phyloP scores from a whole-genome alignment of 2,888 invertebrate genomes.

The Pollenia griseotomentosa region DNA sequence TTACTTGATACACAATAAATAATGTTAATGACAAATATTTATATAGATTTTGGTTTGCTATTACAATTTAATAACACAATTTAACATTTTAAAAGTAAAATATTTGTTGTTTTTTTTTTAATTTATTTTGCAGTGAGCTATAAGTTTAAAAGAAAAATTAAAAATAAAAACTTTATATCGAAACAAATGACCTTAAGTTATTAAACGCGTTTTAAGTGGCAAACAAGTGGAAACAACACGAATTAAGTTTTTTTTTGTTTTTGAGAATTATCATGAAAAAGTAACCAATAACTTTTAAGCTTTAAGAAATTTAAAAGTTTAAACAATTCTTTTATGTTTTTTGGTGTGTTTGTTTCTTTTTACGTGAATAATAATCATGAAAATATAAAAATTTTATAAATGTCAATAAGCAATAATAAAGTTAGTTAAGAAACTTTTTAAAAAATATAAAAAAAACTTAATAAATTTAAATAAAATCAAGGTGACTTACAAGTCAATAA shows the following conservation, averaged over 20 bases:
- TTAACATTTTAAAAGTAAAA: background rate
- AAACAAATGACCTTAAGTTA: constrained; percentile 64
- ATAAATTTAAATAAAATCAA: constrained; percentile 12
- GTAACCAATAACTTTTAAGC: constrained; percentile 8
- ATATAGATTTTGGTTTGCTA: constrained; percentile 3
- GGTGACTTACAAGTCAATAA: constrained; percentile 47
- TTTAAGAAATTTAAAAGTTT: background rate
- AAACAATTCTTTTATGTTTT: too few species aligned
- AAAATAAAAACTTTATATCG: constrained; percentile 31
- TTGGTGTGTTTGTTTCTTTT: too few species aligned
- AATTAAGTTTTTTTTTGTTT: background rate
- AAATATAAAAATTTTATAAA: constrained; percentile 43
- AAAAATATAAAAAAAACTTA: background rate
- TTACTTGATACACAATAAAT: constrained; percentile 22
- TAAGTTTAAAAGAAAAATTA: constrained; percentile 16
- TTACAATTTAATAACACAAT: constrained; percentile 5
- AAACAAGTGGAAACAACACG: constrained; percentile 42
- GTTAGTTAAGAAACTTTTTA: too few species aligned
- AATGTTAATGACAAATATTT: constrained; percentile 51
- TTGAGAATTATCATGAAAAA: background rate
- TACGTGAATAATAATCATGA: background rate
- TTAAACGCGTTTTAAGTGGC: constrained; percentile 46
- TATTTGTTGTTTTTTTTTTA: too few species aligned
- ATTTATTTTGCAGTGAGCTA: too few species aligned
- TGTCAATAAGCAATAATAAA: constrained; percentile 49